These are phyloP conservation scores for Drosophila nigritarsus DNA, from an alignment of 2,888 invertebrate species.

Conservation along the genomic window DNA sequence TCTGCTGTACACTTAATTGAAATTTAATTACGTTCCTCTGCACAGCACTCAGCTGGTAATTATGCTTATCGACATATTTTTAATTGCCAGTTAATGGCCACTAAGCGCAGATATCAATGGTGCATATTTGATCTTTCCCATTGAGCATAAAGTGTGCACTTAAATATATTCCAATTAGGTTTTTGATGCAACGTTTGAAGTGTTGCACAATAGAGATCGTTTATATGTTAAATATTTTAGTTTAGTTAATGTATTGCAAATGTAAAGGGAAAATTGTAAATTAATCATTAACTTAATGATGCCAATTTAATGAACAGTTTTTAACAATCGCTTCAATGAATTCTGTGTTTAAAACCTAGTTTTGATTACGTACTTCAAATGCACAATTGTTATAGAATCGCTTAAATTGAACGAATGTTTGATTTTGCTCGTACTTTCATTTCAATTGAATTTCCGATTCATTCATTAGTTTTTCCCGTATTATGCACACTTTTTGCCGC, in stretches of 20 bases:
- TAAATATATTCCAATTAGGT: background rate
- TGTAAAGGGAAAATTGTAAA: background rate
- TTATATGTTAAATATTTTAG: background rate
- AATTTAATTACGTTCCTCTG: constrained; percentile 71
- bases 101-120: constrained; percentile 46
- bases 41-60: constrained; percentile 55
- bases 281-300: background rate
- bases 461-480: background rate
- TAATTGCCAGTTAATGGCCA: constrained; percentile 73
- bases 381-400: background rate
- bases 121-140: constrained; percentile 38
- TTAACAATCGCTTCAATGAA: background rate
- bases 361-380: background rate
- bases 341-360: background rate
- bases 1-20: constrained; percentile 65
- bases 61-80: constrained; percentile 60
- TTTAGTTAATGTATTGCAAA: background rate
- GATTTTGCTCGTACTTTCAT: background rate
- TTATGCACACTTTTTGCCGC: background rate
- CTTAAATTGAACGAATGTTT: background rate
- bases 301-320: background rate
- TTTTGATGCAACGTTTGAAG: background rate
- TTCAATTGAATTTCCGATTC: background rate
- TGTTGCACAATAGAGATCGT: background rate
- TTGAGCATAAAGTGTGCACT: constrained; percentile 21